Conservation (phyloP, 2,888 invertebrate species). For the Vesta saturnalis region DNA sequence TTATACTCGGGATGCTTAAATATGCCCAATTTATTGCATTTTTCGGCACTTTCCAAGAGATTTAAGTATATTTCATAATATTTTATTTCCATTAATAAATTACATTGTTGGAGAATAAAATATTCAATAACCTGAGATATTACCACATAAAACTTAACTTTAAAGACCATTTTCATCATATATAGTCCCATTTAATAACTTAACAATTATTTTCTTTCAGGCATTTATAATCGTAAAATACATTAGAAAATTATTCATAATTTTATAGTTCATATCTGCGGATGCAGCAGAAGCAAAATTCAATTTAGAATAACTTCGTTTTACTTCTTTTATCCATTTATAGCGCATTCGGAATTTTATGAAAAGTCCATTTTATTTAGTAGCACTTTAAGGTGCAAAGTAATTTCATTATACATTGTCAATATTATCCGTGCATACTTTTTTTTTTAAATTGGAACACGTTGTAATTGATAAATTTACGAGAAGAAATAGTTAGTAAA, state of each 20-base stretch:
- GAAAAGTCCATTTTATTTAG: conserved; percentile 1
- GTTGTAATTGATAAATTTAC: not conserved
- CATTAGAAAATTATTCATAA: conserved; percentile 13
- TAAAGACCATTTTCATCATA: no score
- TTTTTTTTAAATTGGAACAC: not conserved
- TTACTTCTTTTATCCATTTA: not conserved
- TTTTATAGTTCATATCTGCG: conserved; percentile 14
- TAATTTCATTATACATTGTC: not conserved
- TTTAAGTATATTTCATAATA: no score
- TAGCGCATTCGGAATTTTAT: conserved; percentile 1
- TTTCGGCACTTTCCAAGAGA: no score
- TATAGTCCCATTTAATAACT: no score
- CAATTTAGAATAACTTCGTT: not conserved
- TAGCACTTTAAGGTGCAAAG: not conserved
- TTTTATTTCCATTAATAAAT: no score
- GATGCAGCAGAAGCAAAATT: conserved; percentile 11
- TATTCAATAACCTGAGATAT: no score
- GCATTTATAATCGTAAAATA: no score
- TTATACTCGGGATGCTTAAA: no score
- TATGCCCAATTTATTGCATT: no score
- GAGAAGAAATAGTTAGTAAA: conserved; percentile 11
- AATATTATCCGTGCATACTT: not conserved
- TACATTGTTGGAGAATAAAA: no score
- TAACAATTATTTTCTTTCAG: no score
- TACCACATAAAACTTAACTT: no score